phyloP scores from a whole-genome alignment of 2,888 invertebrate species.

The Sclerodermus sp. region DNA sequence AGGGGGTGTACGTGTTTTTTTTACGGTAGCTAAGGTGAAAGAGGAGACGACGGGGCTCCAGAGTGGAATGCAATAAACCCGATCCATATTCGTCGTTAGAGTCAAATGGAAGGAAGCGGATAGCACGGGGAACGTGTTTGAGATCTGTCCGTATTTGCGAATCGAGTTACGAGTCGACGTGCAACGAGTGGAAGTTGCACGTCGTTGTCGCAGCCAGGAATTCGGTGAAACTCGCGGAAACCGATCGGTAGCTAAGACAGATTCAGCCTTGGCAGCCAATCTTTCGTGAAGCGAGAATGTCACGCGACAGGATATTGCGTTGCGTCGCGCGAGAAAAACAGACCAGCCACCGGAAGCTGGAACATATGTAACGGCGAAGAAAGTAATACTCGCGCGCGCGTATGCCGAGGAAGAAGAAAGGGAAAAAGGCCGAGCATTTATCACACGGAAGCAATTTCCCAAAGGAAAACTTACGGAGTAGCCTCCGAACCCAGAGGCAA shows the following conservation, averaged over 20 bases:
- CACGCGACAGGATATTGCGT: conserved; percentile 23
- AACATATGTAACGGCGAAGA: background rate
- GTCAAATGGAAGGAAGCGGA: background rate
- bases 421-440: too few species aligned
- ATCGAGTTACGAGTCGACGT: too few species aligned
- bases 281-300: conserved; percentile 22
- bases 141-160: conserved; percentile 1
- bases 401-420: conserved; percentile 1
- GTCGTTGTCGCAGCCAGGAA: too few species aligned
- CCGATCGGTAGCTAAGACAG: conserved; percentile 6
- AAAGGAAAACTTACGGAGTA: too few species aligned
- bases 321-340: conserved; percentile 9
- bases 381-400: background rate
- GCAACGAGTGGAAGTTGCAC: too few species aligned
- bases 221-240: background rate
- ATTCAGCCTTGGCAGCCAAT: conserved; percentile 29
- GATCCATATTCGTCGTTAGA: too few species aligned
- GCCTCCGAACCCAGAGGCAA: too few species aligned
- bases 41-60: too few species aligned
- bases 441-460: too few species aligned
- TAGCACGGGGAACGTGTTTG: conserved; percentile 1
- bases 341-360: background rate
- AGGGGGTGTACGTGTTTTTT: too few species aligned
- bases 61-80: too few species aligned
- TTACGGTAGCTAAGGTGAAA: too few species aligned